Evolutionary conservation across 2,113 vertebrate genomes (phyloP), one percentile per base, ranked within the genome.

Genomic region (Platycercus adscitus): DNA sequence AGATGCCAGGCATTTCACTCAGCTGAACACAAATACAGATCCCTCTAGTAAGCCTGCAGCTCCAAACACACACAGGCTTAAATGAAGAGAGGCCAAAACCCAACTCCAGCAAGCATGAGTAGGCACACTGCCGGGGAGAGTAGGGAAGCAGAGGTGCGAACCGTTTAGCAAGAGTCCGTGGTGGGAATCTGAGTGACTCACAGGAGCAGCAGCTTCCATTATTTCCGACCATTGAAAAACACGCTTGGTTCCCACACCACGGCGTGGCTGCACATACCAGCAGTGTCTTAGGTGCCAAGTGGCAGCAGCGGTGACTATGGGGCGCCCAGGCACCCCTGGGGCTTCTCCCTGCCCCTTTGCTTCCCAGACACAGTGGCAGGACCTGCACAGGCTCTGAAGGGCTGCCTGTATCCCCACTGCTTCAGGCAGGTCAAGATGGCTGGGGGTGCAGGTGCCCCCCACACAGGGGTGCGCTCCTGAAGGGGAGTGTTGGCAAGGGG

Each of bases 181-280:
- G 52, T 83, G 61, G 65, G 73, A 92, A 91, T 76, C 39, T 13
- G 35, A 91, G 47, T 75, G 86, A 91, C 71, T 91, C 79, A 63
- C 13, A 18, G 68, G 64, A 86, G 26, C 4, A 73, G 78, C 26
- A 91, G 60, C 90, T 93, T 88, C 76, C 52, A n/a, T 66, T 73
- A 44, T 26, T 77, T 77, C 64, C 47, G 81, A 26, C 53, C n/a
- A 41, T 1, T 3, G 2, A 63, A 83, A 82, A 73, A 53, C 8
- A 7, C 6, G 31, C 68, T 80, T 44, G 41, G 72, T 82, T 76
- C 46, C 49, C 4, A 2, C 37, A 63, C 17, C 75, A 50, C 2
- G 1, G 64, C 29, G 71, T 58, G 75, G 44, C 63, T n/a, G 41
- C 43, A 44, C 6, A 1, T 43, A 12, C 2, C 7, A 4, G 52